phyloP scores from a whole-genome alignment of 1,140 invertebrate genomes.

The Drosophila truncata region DNA sequence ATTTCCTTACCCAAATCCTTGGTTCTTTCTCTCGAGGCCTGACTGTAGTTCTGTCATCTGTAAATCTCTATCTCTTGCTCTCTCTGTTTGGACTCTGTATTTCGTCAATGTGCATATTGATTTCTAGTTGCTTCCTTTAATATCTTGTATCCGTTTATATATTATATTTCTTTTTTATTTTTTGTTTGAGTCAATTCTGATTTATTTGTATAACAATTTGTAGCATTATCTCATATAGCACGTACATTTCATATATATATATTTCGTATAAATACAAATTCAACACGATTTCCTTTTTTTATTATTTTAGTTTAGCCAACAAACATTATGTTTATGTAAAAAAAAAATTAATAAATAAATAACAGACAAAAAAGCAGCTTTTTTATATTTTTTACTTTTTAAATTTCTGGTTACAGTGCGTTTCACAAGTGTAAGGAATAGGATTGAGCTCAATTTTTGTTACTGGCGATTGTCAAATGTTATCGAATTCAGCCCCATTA shows the following conservation, averaged over 20 bases:
- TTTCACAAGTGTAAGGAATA: conserved; percentile 29
- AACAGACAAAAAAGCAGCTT: not conserved
- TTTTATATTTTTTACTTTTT: not conserved
- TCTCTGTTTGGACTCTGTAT: conserved; percentile 33
- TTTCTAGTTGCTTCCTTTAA: conserved; percentile 32
- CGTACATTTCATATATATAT: conserved; percentile 41
- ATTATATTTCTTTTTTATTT: not conserved
- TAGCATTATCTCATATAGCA: conserved; percentile 67
- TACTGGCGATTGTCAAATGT: conserved; percentile 29
- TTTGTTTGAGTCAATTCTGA: conserved; percentile 37
- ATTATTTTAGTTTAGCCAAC: conserved; percentile 29
- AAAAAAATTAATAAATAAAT: conserved; percentile 7
- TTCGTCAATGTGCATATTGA: conserved; percentile 37
- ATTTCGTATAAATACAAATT: conserved; percentile 71
- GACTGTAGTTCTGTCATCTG: conserved; percentile 2
- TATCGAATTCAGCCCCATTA: conserved; percentile 4
- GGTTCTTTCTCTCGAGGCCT: not conserved
- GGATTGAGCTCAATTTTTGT: not conserved
- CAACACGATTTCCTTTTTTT: conserved; percentile 60
- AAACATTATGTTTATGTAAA: conserved; percentile 33
- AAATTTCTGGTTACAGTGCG: conserved; percentile 9
- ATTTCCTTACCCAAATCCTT: not conserved
- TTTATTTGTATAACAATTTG: conserved; percentile 77
- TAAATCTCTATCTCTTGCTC: not conserved
- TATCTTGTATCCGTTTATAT: conserved; percentile 9